Percentiles rank a stretch among this genome's conserved stretches.
These are phyloP conservation scores for Drosophila lacteicornis DNA, from an alignment of 1,140 invertebrate genomes.

Conservation along the genomic window DNA sequence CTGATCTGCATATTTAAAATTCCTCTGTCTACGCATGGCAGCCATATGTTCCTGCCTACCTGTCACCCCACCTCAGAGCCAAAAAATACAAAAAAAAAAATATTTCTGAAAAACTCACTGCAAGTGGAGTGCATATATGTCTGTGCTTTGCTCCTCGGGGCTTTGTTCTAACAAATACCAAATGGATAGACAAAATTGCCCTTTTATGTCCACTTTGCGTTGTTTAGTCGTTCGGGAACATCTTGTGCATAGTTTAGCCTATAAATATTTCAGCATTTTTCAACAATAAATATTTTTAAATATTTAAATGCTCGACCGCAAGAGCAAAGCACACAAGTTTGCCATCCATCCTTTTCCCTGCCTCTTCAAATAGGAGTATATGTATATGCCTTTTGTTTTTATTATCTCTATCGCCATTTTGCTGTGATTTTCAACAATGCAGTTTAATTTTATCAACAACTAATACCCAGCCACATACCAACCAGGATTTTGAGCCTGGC, in stretches of 20 bases:
- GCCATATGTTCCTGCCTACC: constrained; percentile 39
- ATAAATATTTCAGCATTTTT: constrained; percentile 75
- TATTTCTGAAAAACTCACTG: constrained; percentile 25
- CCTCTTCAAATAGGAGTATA: neutral
- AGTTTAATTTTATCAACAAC: constrained; percentile 74
- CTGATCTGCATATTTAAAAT: constrained; percentile 77
- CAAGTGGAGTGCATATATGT: constrained; percentile 32
- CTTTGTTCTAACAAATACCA: constrained; percentile 53
- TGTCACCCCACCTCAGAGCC: constrained; percentile 15
- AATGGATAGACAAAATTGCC: constrained; percentile 37
- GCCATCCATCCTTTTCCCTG: constrained; percentile 1
- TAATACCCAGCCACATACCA: constrained; percentile 37
- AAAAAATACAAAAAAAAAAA: constrained; percentile 5
- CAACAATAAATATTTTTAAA: constrained; percentile 78
- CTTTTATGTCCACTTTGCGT: constrained; percentile 43
- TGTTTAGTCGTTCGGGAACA: constrained; percentile 22
- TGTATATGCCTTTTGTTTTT: constrained; percentile 46
- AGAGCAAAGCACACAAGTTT: constrained; percentile 51
- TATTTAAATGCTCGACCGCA: constrained; percentile 70
- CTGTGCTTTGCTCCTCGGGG: constrained; percentile 36
- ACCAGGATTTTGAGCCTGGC: constrained; percentile 9
- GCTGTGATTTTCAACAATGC: constrained; percentile 74
- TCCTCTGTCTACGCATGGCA: constrained; percentile 51
- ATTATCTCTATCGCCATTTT: constrained; percentile 73
- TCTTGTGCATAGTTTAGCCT: constrained; percentile 63